Evolutionary conservation across 2,113 vertebrate species (phyloP).

Genomic region (Amazona guildingii): DNA sequence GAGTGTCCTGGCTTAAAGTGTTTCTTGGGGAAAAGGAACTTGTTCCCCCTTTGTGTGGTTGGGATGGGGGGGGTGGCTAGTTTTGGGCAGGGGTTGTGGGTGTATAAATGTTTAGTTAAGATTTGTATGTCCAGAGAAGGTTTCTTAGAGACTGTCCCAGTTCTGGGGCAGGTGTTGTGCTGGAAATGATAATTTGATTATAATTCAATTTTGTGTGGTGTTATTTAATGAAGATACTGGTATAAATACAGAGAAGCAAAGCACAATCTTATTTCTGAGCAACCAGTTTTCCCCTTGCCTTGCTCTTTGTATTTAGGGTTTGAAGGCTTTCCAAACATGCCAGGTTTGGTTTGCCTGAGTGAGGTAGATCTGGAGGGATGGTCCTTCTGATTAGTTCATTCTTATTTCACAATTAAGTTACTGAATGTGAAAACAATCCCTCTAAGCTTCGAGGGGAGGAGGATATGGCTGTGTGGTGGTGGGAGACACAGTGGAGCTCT

Average conservation of each 20-base stretch:
- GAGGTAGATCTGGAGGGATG: background rate
- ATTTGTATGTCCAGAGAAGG: background rate
- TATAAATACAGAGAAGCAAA: background rate
- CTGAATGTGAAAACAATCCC: background rate
- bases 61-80: background rate
- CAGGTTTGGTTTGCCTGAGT: background rate
- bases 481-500: background rate
- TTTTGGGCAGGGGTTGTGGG: background rate
- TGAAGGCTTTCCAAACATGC: accelerated
- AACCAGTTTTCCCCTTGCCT: background rate
- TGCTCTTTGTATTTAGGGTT: background rate
- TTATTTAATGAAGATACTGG: background rate
- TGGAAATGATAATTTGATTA: background rate
- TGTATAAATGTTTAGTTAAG: background rate
- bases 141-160: background rate
- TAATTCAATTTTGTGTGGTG: background rate
- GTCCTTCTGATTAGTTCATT: background rate
- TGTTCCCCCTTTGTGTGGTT: background rate
- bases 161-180: background rate
- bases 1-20: accelerated
- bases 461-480: accelerated
- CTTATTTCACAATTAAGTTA: background rate
- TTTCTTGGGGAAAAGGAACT: background rate
- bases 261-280: background rate
- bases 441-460: background rate